Percentiles rank a stretch among this genome's conserved stretches.
Evolutionary conservation across 2,113 vertebrate genomes (phyloP).

Genomic region (Colius striatus): DNA sequence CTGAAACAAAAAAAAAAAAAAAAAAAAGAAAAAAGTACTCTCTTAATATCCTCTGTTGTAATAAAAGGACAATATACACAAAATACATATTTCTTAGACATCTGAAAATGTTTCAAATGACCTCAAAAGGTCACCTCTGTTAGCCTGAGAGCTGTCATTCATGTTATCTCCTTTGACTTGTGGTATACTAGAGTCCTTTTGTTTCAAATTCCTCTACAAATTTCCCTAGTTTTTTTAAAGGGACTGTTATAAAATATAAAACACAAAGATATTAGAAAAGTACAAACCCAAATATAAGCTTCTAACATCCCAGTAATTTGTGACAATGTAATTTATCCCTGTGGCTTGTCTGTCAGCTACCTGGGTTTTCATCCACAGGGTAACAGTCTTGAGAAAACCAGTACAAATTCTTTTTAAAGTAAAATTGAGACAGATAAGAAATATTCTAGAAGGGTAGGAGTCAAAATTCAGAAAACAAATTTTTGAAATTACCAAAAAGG

Average conservation of each 20-base stretch:
- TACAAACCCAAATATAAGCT: neutral
- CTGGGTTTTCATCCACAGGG: neutral
- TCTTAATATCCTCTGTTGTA: neutral
- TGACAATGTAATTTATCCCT: neutral
- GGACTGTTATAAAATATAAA: neutral
- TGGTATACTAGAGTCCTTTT: neutral
- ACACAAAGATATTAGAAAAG: neutral
- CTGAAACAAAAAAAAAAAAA: neutral
- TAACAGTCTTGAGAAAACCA: neutral
- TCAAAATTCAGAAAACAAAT: neutral
- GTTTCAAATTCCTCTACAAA: neutral
- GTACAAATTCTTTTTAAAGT: neutral
- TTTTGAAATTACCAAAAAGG: neutral
- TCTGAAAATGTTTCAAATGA: neutral
- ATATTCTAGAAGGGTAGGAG: neutral
- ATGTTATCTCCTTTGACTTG: neutral
- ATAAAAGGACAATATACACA: neutral
- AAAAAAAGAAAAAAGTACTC: accelerated
- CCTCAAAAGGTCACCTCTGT: neutral
- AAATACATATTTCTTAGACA: neutral
- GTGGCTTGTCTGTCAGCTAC: neutral
- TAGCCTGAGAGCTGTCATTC: neutral
- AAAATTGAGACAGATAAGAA: neutral
- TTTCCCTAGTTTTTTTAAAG: neutral
- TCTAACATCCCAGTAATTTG: neutral